phyloP scores from a whole-genome alignment of 2,113 vertebrate genomes.

The Notechis scutatus region DNA sequence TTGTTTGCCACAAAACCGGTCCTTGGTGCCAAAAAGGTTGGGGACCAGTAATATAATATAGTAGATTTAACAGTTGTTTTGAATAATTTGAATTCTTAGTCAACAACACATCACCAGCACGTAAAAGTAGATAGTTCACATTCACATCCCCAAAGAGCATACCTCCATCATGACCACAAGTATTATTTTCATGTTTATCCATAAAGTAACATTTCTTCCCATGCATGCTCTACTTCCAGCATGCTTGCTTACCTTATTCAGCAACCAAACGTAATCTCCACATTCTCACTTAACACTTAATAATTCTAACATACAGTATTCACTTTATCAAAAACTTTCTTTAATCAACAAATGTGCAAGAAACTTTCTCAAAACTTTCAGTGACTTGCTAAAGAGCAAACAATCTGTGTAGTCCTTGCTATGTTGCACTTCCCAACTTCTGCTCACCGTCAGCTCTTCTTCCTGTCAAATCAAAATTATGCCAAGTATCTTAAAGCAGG shows the following conservation, averaged over 20 bases:
- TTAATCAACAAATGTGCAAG: not conserved
- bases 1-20: no score
- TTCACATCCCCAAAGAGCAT: not conserved
- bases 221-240: not conserved
- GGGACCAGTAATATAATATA: not conserved
- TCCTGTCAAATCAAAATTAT: not conserved
- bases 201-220: not conserved
- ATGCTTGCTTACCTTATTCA: not conserved
- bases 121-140: not conserved
- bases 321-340: not conserved
- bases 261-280: not conserved
- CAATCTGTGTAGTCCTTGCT: not conserved
- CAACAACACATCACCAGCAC: not conserved
- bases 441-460: not conserved
- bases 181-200: not conserved
- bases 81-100: not conserved
- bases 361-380: not conserved
- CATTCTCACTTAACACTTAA: not conserved
- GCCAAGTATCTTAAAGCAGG: not conserved
- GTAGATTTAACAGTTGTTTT: not conserved
- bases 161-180: not conserved
- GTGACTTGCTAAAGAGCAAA: not conserved
- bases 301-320: not conserved
- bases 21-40: not conserved
- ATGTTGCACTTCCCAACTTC: not conserved